These are phyloP conservation scores for Prunella fulvescens DNA, from an alignment of 2,113 vertebrate genomes.

Conservation along the genomic window DNA sequence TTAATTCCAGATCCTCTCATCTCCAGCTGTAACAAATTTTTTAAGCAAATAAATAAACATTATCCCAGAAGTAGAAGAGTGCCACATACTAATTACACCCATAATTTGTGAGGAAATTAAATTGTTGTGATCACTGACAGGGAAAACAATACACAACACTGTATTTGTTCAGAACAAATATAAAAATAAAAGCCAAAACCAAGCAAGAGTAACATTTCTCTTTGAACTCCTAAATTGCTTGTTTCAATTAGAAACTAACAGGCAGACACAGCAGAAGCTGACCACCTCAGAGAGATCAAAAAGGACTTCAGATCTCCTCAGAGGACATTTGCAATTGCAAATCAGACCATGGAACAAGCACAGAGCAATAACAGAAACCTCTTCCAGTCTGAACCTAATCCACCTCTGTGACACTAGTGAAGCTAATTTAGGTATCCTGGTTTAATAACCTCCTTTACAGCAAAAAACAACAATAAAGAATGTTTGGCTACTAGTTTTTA, in stretches of 20 bases:
- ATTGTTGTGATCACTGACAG: not conserved
- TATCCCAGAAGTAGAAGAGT: not conserved
- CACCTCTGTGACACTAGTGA: not conserved
- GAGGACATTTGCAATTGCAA: not conserved
- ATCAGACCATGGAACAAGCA: not conserved
- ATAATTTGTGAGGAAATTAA: not conserved
- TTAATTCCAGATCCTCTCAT: not conserved
- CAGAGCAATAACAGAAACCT: not conserved
- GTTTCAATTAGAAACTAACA: not conserved
- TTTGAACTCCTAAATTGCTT: not conserved
- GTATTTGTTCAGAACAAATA: not conserved
- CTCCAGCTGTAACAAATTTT: not conserved
- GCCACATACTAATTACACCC: not conserved
- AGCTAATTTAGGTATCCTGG: not conserved
- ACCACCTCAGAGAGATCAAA: not conserved
- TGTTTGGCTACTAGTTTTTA: not conserved
- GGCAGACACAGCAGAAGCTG: not conserved
- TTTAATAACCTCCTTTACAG: not conserved
- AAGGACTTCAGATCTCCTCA: not conserved
- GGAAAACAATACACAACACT: not conserved
- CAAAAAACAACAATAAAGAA: not conserved
- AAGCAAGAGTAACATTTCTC: not conserved
- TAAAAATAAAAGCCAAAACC: not conserved
- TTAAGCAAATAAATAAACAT: not conserved
- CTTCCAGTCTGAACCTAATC: not conserved